Percentiles rank a stretch among this genome's conserved stretches.
Evolutionary conservation across 2,888 invertebrate species (phyloP).

Genomic region (Caenorhabditis virilis): DNA sequence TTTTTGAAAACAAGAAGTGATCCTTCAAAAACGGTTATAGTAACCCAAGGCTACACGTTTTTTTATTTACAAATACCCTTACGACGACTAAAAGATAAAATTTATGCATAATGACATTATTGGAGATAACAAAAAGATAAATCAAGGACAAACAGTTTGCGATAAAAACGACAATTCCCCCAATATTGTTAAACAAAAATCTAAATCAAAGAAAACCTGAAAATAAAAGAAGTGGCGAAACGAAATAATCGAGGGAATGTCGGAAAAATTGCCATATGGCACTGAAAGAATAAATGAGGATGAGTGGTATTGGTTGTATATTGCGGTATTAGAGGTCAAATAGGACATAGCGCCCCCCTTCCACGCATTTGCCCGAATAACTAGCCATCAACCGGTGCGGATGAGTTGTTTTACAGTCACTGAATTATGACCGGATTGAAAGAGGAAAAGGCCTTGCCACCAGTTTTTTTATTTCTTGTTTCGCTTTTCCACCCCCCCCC

Average conservation of each 20-base stretch:
- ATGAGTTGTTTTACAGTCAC: constrained; percentile 36
- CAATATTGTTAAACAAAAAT: too few species aligned
- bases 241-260: constrained; percentile 4
- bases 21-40: too few species aligned
- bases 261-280: constrained; percentile 25
- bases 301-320: constrained; percentile 17
- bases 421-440: constrained; percentile 13
- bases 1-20: too few species aligned
- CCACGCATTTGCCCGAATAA: too few species aligned
- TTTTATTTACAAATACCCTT: too few species aligned
- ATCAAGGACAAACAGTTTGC: constrained; percentile 15
- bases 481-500: not conserved
- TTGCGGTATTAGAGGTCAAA: constrained; percentile 31
- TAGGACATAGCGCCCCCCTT: too few species aligned
- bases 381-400: constrained; percentile 15
- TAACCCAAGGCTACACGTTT: too few species aligned
- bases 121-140: constrained; percentile 13
- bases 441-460: constrained; percentile 2
- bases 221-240: constrained; percentile 12
- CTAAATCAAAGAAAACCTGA: too few species aligned
- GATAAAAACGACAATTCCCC: too few species aligned
- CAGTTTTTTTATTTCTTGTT: constrained; percentile 4
- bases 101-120: constrained; percentile 28
- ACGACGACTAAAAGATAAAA: too few species aligned
- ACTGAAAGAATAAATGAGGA: constrained; percentile 2